A percentile compares a stretch with the other conserved stretches of the same genome.
Conservation (phyloP, 53 echinoderm and acorn worm species). For the Pentamera pediparva region DNA sequence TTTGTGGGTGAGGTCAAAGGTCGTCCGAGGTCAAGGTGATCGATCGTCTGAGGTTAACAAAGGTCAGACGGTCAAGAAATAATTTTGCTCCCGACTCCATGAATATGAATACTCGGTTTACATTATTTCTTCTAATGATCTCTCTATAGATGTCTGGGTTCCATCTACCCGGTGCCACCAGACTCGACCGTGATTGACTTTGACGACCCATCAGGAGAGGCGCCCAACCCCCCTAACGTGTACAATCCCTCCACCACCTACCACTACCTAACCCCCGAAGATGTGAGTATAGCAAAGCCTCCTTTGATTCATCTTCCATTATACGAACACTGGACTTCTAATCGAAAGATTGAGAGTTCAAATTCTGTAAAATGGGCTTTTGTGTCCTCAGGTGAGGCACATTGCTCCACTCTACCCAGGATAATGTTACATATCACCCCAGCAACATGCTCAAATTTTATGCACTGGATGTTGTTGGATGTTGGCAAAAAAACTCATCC, state of each 20-base stretch:
- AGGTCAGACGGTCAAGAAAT: too few relatives aligned
- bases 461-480: too few relatives aligned
- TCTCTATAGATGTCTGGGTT: constrained; percentile 52
- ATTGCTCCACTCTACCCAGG: too few relatives aligned
- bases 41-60: too few relatives aligned
- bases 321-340: not conserved
- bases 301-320: not conserved
- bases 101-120: not conserved
- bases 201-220: constrained; percentile 8
- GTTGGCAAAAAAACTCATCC: too few relatives aligned
- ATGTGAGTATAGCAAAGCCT: not conserved
- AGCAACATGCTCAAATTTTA: too few relatives aligned
- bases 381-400: too few relatives aligned
- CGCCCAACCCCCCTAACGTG: constrained; percentile 67
- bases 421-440: too few relatives aligned
- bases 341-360: not conserved
- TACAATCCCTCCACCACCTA: constrained; percentile 54
- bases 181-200: constrained; percentile 55
- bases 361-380: too few relatives aligned
- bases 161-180: constrained; percentile 61
- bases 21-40: too few relatives aligned
- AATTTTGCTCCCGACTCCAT: too few relatives aligned
- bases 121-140: not conserved
- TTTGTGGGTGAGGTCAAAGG: too few relatives aligned
- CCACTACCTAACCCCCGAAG: constrained; percentile 53